phyloP scores from a whole-genome alignment of 2,797 vertebrate genomes.

The Hydrophis major region DNA sequence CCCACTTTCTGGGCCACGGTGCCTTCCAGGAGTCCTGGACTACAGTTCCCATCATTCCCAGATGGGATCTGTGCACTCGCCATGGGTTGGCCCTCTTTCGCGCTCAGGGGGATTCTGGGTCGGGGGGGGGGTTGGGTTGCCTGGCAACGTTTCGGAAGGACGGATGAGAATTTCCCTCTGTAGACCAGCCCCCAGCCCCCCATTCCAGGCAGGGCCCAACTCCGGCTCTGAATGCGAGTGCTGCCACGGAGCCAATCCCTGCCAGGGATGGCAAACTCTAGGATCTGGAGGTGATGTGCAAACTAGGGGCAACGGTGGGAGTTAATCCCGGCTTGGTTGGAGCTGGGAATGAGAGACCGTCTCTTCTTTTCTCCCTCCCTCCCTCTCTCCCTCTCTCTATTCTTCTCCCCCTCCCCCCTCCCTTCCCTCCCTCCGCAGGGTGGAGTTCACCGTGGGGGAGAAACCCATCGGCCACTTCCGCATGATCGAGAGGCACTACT shows the following conservation, averaged over 20 bases:
- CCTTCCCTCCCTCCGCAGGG: constrained; percentile 71
- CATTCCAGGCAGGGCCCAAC: neutral
- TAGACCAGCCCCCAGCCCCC: neutral
- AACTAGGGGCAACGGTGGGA: neutral
- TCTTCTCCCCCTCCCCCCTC: fast-evolving
- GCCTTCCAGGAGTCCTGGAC: neutral
- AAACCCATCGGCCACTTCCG: constrained; percentile 96
- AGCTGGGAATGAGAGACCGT: neutral
- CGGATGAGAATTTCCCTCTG: neutral
- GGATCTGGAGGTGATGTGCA: neutral
- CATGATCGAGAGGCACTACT: constrained; percentile 98
- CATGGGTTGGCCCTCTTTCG: neutral
- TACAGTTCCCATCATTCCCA: neutral
- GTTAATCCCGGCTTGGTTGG: neutral
- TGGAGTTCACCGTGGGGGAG: constrained; percentile 98
- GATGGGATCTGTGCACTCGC: neutral
- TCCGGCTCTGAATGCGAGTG: neutral
- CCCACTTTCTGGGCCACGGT: neutral
- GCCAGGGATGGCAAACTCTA: neutral
- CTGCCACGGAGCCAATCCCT: neutral
- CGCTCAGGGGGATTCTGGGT: neutral
- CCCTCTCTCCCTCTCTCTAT: neutral
- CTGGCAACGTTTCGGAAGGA: neutral
- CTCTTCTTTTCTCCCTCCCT: too few relatives aligned
- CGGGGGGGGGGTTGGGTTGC: neutral